A percentile compares a stretch with the other conserved stretches of the same genome.
These are phyloP conservation scores for Harpagoxenus sublaevis DNA, from an alignment of 2,888 invertebrate species.

Conservation along the genomic window DNA sequence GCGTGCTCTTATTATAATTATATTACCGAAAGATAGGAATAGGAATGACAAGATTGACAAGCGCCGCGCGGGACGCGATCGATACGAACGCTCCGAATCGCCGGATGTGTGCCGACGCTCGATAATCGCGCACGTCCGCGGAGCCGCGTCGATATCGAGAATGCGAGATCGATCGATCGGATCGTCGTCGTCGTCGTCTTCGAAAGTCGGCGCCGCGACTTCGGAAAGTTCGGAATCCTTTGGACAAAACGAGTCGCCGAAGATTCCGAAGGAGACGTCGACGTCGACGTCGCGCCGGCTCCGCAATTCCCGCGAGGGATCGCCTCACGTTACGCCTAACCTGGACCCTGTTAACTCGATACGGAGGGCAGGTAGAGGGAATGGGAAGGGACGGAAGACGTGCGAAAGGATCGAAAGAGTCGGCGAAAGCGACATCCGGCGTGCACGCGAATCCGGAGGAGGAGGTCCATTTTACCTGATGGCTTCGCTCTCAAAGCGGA, in stretches of 20 bases:
- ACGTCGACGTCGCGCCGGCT: neutral
- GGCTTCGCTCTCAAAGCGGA: neutral
- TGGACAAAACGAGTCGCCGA: too few relatives aligned
- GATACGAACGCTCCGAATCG: conserved; percentile 21
- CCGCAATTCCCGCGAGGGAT: neutral
- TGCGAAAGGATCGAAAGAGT: neutral
- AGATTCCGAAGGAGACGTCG: too few relatives aligned
- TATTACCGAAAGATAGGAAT: neutral
- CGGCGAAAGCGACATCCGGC: conserved; percentile 8
- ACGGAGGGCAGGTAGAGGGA: neutral
- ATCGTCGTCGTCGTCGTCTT: neutral
- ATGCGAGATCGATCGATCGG: conserved; percentile 9
- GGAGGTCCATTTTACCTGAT: neutral
- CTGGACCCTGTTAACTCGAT: neutral
- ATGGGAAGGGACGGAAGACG: neutral
- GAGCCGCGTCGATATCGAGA: conserved; percentile 28
- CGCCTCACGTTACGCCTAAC: neutral
- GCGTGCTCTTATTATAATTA: conserved; percentile 1
- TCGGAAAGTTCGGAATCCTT: too few relatives aligned
- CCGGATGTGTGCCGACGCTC: conserved; percentile 9
- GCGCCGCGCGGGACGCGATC: neutral
- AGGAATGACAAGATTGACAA: neutral
- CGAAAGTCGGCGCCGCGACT: neutral
- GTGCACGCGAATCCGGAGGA: too few relatives aligned
- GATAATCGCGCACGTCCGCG: conserved; percentile 18